Evolutionary conservation across 2,797 vertebrate species (phyloP), one percentile per base, ranked within the genome.

Genomic region (Crocidura indochinensis): DNA sequence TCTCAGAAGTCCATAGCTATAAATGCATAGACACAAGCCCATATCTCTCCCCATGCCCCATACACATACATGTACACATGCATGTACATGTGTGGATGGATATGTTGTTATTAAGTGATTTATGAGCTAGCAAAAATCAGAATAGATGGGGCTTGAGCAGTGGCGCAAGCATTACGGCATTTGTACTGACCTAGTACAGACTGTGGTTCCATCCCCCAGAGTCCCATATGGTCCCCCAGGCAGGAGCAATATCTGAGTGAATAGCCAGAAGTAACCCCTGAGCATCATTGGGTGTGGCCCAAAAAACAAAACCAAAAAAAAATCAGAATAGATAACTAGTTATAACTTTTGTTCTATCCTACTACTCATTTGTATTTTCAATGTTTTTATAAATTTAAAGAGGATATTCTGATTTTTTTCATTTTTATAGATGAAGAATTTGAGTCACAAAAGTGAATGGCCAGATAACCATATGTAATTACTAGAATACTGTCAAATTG

Each of bases 71-170:
- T 38, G 38, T n/a, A n/a, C n/a, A n/a, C n/a, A n/a, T 6, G 10
- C 1, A 77, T n/a, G 27, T 44, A 46, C 14, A n/a, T 0, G 2
- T 1, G 1, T 20, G 29, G 17, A 24, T 14, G 24, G 62, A 2
- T 46, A 90, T n/a, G 84, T 74, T n/a, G 84, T 74, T 72, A 6
- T 31, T 26, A 82, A 44, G 14, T 71, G n/a, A 67, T 84, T 91
- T 64, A 79, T 19, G 90, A 73, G 20, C 56, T 46, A 9, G 8
- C 64, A 60, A 84, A 83, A 88, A 68, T 10, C 51, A 84, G n/a
- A 88, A 72, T 60, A 7, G 26, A 46, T 27, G 38, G 38, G 38
- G 38, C 38, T 5, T 2, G 5, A 38, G 38, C 38, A 38, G 38
- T 38, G 38, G 38, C 38, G 38, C 38, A 38, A 38, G 38, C 38